Evolutionary conservation across 2,888 invertebrate genomes (phyloP), one percentile per base, ranked within the genome.

Genomic region (Limnephilus rhombicus): DNA sequence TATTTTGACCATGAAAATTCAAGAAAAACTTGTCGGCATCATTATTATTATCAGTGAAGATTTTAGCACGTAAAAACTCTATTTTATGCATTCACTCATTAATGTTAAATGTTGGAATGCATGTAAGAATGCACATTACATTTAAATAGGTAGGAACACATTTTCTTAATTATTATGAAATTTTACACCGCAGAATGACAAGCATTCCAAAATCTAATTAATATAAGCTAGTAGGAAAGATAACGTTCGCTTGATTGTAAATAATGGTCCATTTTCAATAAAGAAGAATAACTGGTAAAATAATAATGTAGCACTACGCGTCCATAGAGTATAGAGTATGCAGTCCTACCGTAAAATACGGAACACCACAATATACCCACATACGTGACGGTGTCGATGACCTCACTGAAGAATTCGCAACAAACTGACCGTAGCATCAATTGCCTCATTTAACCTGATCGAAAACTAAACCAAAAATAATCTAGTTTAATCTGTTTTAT

Each of bases 381-480:
- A 68, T 68, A 68, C 68, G n/a, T n/a, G 4, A 53, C 68, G 9
- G 68, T 68, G 87, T 87, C 87, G 68, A 18, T 68, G 87, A 87
- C 49, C 87, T 31, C 49, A 9, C 53, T 15, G 29, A 49, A 53
- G 87, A 87, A 87, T 68, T 87, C 53, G 87, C 87, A 53, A 87
- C 87, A 87, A 87, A 53, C 87, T 49, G 29, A 87, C 87, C 87
- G 87, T 18, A 87, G 31, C 87, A 87, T 87, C 37, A 83, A 83
- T 83, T 83, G 83, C 83, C 13, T 18, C 31, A 83, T 18, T 31
- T 83, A 34, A 37, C 29, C 37, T 37, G 34, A 37, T 37, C 83
- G 24, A 37, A 37, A 83, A 34, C 24, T 34, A n/a, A 37, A 18
- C 53, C 34, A 37, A 83, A 83, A 37, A 83, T 83, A 24, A 68